Evolutionary conservation across 2,888 invertebrate genomes (phyloP), one percentile per base, ranked within the genome.

Genomic region (Drosophila lacicola): DNA sequence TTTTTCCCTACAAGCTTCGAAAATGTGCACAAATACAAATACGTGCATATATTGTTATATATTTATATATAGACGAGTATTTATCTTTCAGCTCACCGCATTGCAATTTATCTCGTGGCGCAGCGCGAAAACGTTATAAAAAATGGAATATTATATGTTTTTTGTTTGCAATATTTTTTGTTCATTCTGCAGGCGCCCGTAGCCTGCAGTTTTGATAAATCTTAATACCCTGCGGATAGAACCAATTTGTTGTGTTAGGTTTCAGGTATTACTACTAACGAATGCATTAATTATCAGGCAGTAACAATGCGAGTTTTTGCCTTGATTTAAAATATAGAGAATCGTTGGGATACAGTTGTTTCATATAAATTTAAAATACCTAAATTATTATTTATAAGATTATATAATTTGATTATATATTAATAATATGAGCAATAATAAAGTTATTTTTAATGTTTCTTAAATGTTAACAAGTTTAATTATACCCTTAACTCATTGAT

Each of bases 1-100:
- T 85, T 83, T 88, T 61, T 54, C 56, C 47, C 50, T 53, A 53
- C 67, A 67, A 53, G 56, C 19, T 51, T 58, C 42, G 51, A 63
- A 71, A 63, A 54, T 63, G 9, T 53, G 44, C 39, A 65, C 50
- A 57, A 47, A 44, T 33, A 65, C 50, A 57, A 47, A 70, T 64
- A 42, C 45, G 11, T 14, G 17, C 6, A 47, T 25, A 70, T 34
- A 33, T n/a, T 25, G 2, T 4, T 14, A 11, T 17, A 11, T 42
- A 25, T 13, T 36, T 39, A 51, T 42, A 37, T 36, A 54, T 25
- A 33, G 25, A 13, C 11, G 4, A 13, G 14, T 45, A 11, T 34
- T 49, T 37, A 14, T 51, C 25, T 55, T 62, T 55, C 17, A 73
- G 29, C 53, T 51, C 45, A 50, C 51, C 63, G 58, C 50, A 74